Conservation (phyloP, 2,113 vertebrate genomes). For the Pithys albifrons region DNA sequence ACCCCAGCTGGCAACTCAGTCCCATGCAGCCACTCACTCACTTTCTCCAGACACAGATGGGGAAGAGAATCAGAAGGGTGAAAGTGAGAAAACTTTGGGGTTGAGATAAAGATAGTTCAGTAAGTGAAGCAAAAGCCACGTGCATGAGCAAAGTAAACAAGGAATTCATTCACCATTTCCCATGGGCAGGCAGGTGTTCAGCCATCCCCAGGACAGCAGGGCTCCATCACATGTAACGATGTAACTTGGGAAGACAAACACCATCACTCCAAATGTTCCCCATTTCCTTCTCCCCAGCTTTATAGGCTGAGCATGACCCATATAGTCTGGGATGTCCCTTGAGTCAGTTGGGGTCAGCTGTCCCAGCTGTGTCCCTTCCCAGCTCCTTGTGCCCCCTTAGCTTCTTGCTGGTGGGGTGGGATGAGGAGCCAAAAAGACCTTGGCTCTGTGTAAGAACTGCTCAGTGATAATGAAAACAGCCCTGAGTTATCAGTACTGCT, state of each 20-base stretch:
- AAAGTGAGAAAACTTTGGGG: neutral
- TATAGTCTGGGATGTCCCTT: neutral
- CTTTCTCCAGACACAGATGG: rapidly evolving
- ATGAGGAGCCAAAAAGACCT: neutral
- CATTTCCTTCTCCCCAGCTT: neutral
- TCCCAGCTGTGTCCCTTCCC: neutral
- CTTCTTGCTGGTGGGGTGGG: neutral
- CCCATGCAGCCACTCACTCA: neutral
- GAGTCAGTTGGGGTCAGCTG: neutral
- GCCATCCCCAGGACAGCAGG: neutral
- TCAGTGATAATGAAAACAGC: neutral
- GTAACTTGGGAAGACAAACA: neutral
- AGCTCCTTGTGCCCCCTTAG: neutral
- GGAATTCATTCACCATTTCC: neutral
- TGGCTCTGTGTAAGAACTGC: neutral
- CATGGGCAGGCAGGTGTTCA: neutral
- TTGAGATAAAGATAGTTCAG: neutral
- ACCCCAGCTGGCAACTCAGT: neutral
- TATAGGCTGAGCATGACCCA: neutral
- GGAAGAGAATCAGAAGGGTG: neutral
- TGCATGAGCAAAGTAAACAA: neutral
- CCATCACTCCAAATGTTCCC: neutral
- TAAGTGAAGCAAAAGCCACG: neutral
- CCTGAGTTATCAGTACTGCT: neutral
- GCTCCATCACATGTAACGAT: neutral